Base-by-base conservation (phyloP, 2,888 invertebrate species). In the Chouioia cunea region DNA sequence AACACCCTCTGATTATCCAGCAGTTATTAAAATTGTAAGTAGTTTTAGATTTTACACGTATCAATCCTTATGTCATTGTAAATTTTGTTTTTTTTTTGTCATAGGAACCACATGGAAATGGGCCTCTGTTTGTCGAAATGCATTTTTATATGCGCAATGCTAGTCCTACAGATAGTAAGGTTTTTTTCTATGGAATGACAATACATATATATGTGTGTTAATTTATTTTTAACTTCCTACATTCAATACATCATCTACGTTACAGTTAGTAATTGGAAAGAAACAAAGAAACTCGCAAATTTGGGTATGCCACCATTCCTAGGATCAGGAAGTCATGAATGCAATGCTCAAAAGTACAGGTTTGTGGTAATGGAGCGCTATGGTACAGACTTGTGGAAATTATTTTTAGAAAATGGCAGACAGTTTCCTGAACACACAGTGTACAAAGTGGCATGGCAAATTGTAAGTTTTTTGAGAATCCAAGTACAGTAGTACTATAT, bases 111-210 rank as follows among this genome's bases (percentile, higher is more conserved):
- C 92, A 93, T 84, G 91, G 89, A 72, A 97, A 97, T 89, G 97
- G 97, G 0, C 97, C 98, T 0, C 86, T 99, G 0, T 99, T 96
- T 88, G 95, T 95, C 58, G 97, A 98, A 87, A 93, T 94, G 87
- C 93, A 96, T 87, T 97, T 97, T 85, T 98, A 94, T 81, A 90
- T 93, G 85, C 89, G 92, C 76, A 92, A 92, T 86, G 92, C 91
- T 0, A 93, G 91, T 80, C 85, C 89, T 77, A 90, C 89, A 73
- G 92, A 93, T 74, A 90, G 93, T 91, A 87, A 89, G 88, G n/a
- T 88, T 62, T 50, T 69, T 12, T 8, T 36, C 43, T 66, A 6
- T 44, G 4, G 12, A 14, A 16, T 48, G 6, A 2, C 15, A 48
- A 16, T 14, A 16, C 6, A 14, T 16, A 48, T 14, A 6, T 8